Base-by-base conservation (phyloP, 2,113 vertebrate species). In the Microtus pennsylvanicus region DNA sequence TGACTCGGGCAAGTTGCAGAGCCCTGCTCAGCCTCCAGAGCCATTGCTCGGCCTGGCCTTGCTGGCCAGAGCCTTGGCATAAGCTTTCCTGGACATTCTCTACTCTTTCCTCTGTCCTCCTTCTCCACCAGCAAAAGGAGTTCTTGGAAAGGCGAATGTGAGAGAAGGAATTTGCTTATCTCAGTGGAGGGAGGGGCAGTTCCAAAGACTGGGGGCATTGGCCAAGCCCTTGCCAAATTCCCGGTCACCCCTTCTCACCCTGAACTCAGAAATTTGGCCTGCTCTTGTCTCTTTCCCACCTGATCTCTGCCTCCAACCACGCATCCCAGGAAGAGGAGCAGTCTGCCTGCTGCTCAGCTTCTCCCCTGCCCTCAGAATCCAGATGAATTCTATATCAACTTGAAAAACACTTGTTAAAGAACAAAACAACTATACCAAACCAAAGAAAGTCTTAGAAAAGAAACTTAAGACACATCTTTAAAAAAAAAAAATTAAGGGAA, bases 111-210 rank as follows among this genome's bases (percentile, higher is more conserved):
- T 42, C 52, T 83, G 78, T 47, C 24, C 6, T 90, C 58, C 81
- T 95, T 92, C 74, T 95, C n/a, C 47, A 77, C 58, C 87, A 83
- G 4, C n/a, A 58, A 90, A 72, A 26, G 45, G 50, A 81, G 11
- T 35, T 86, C 74, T 94, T 78, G 55, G 52, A 70, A 86, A 72
- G 75, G 47, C 1, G 1, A 83, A 93, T 63, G 33, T 26, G 1
- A 88, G 33, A 87, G 75, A 91, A 70, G 35, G 17, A 33, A 93
- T 86, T 47, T 72, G 90, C 91, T 95, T 72, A 52, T 75, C 85
- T 94, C 42, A 33, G 50, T 21, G 70, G 5, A 55, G 16, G 42
- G 85, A 81, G 45, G 58, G 70, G 21, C 16, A 6, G 47, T 14
- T 83, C 17, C 6, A 82, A 80, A 70, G 28, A 28, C 65, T 72